Conservation (phyloP, 2,113 vertebrate species). For the Prochilodus magdalenae region DNA sequence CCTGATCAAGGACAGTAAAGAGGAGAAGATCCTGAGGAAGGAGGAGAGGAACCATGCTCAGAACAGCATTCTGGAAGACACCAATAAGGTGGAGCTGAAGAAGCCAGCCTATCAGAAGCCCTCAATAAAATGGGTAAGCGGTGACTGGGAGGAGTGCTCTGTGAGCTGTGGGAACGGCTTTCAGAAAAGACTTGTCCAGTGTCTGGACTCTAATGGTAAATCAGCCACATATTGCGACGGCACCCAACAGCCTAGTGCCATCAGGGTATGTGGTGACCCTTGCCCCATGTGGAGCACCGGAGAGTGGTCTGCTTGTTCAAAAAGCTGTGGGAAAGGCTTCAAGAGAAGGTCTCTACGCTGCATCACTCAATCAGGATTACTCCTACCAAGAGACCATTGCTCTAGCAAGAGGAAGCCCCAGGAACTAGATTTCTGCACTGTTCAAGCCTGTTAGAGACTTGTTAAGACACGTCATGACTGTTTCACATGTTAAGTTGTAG, state of each 20-base stretch:
- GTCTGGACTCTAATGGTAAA: slow-evolving; percentile 79
- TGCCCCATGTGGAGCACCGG: slow-evolving; percentile 88
- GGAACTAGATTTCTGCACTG: slow-evolving; percentile 95
- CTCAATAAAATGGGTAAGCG: slow-evolving; percentile 81
- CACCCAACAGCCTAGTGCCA: slow-evolving; percentile 78
- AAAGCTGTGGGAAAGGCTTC: slow-evolving; percentile 93
- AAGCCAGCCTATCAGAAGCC: slow-evolving; percentile 34
- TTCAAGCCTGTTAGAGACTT: slow-evolving; percentile 82
- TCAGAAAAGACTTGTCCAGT: slow-evolving; percentile 88
- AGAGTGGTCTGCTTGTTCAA: slow-evolving; percentile 91
- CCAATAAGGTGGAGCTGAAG: slow-evolving; percentile 58
- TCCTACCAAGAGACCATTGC: slow-evolving; percentile 88
- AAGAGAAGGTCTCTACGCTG: slow-evolving; percentile 88
- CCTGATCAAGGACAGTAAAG: slow-evolving; percentile 85
- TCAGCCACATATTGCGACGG: slow-evolving; percentile 78
- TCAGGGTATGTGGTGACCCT: slow-evolving; percentile 86
- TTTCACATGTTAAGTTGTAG: not conserved
- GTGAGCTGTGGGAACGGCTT: slow-evolving; percentile 85
- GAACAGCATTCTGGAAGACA: slow-evolving; percentile 86
- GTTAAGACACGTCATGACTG: slow-evolving; percentile 14
- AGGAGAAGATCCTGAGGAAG: slow-evolving; percentile 83
- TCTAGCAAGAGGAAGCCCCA: slow-evolving; percentile 89
- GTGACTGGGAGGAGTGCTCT: slow-evolving; percentile 88
- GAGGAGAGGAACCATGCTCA: slow-evolving; percentile 72
- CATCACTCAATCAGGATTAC: slow-evolving; percentile 68